These are phyloP conservation scores for Meganola albula DNA, from an alignment of 2,888 invertebrate genomes.

Conservation along the genomic window DNA sequence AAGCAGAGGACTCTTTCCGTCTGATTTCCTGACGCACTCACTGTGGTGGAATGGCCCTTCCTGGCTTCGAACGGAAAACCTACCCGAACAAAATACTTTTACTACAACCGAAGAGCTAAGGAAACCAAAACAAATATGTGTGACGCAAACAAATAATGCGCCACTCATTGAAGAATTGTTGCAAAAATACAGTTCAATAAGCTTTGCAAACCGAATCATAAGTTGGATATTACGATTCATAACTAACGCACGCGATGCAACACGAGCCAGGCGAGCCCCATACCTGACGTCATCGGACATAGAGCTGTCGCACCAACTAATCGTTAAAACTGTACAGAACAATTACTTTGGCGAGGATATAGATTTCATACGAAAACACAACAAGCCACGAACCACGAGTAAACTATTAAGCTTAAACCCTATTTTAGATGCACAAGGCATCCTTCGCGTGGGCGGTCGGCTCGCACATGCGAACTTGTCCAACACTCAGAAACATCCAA, in stretches of 20 bases:
- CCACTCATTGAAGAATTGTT: background rate
- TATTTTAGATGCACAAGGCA: background rate
- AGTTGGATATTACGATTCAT: slow-evolving; percentile 3
- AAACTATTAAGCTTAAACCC: slow-evolving; percentile 1
- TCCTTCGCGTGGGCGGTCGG: slow-evolving; percentile 3
- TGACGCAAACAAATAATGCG: background rate
- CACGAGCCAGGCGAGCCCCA: too few relatives aligned
- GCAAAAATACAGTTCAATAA: too few relatives aligned
- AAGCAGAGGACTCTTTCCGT: slow-evolving; percentile 2
- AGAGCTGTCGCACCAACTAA: too few relatives aligned
- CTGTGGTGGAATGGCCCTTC: slow-evolving; percentile 7
- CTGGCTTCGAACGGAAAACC: slow-evolving; percentile 1
- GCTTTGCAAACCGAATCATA: slow-evolving; percentile 1
- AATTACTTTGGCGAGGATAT: slow-evolving; percentile 1
- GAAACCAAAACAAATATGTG: too few relatives aligned
- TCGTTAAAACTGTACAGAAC: slow-evolving; percentile 1
- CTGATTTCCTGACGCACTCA: slow-evolving; percentile 1
- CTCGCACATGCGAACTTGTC: background rate
- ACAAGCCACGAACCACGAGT: background rate
- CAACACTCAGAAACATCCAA: slow-evolving; percentile 1
- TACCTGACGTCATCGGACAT: slow-evolving; percentile 1
- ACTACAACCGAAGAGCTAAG: too few relatives aligned
- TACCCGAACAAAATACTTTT: too few relatives aligned
- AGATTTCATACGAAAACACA: background rate
- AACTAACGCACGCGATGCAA: background rate